phyloP scores from a whole-genome alignment of 2,888 invertebrate genomes.

The Ectobius pallidus region DNA sequence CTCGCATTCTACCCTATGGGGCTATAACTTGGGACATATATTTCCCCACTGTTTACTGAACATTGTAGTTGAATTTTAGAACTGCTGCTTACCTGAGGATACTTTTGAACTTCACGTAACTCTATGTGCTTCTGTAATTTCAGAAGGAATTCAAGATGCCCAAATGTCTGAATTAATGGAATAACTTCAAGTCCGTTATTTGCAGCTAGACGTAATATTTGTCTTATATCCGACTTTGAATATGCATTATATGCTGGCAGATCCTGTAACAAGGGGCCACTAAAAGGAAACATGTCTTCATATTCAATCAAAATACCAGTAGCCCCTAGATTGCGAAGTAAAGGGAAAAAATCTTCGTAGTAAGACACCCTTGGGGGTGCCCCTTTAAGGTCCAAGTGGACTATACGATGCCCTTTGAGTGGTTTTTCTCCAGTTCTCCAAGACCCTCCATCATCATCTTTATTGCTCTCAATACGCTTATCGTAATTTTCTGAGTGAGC shows the following conservation, averaged over 20 bases:
- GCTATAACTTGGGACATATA: no score
- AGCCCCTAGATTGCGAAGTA: conserved; percentile 68
- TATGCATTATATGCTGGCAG: conserved; percentile 71
- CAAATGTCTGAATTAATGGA: conserved; percentile 85
- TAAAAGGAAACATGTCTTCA: conserved; percentile 87
- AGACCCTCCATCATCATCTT: conserved; percentile 1
- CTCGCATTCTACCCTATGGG: no score
- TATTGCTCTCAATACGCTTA: conserved; percentile 39
- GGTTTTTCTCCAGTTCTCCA: conserved; percentile 44
- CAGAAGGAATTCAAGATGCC: conserved; percentile 80
- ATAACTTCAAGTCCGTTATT: conserved; percentile 69
- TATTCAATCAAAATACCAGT: conserved; percentile 83
- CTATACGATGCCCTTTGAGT: conserved; percentile 62
- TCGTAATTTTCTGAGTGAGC: conserved; percentile 34
- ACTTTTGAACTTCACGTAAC: conserved; percentile 67
- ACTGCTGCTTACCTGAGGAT: conserved; percentile 55
- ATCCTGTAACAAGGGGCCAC: conserved; percentile 60
- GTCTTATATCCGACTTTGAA: conserved; percentile 58
- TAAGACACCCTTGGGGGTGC: conserved; percentile 75
- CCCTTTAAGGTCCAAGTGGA: conserved; percentile 86
- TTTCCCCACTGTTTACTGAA: no score
- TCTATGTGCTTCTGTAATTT: conserved; percentile 71
- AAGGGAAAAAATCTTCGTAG: conserved; percentile 64
- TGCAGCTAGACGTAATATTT: conserved; percentile 62
- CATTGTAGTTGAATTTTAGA: no score